Evolutionary conservation across 2,888 invertebrate genomes (phyloP).

Genomic region (Hyles lineata): DNA sequence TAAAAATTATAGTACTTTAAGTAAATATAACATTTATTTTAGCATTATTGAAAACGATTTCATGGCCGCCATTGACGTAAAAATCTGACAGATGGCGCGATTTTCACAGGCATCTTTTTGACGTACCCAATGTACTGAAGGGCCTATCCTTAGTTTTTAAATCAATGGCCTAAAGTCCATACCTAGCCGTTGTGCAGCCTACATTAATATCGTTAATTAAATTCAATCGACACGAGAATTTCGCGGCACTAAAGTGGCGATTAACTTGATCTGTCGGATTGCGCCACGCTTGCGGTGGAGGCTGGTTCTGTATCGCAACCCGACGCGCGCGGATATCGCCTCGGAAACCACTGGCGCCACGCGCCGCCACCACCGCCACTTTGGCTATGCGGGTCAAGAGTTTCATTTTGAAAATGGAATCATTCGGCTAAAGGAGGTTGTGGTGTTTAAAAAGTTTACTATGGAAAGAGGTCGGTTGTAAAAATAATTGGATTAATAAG

Average conservation of each 20-base stretch:
- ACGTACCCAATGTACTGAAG: no score
- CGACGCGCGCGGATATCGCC: conserved; percentile 13
- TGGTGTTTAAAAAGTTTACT: neutral
- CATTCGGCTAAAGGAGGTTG: neutral
- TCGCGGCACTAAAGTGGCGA: conserved; percentile 34
- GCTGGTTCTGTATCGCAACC: conserved; percentile 14
- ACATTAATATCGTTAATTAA: conserved; percentile 2
- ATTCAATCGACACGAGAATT: neutral
- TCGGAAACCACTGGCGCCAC: conserved; percentile 21
- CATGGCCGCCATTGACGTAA: no score
- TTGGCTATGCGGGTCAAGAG: neutral
- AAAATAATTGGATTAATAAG: neutral
- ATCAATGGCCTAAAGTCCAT: neutral
- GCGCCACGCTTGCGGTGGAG: conserved; percentile 39
- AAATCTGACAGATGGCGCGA: no score
- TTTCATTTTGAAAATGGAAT: neutral
- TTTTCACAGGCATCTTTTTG: no score
- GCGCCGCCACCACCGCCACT: neutral
- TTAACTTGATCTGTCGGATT: conserved; percentile 44
- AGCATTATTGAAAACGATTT: no score
- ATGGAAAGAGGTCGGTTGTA: neutral
- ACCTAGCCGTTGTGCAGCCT: neutral
- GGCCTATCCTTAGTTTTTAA: no score
- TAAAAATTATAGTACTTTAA: no score
- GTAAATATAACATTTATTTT: no score